Conservation (phyloP, 2,113 vertebrate genomes). For the Hippocampus abdominalis region DNA sequence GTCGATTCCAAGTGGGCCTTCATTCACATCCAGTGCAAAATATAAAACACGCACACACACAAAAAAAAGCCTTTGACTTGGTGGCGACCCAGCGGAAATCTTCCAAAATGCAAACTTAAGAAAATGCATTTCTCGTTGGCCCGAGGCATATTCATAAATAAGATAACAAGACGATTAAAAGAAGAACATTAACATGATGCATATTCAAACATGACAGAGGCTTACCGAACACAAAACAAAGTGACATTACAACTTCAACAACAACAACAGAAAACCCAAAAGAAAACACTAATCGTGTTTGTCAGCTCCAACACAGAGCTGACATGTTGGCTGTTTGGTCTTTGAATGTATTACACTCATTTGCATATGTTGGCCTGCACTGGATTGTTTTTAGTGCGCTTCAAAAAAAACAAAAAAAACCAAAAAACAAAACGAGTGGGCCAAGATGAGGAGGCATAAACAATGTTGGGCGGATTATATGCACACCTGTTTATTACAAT, state of each 20-base stretch:
- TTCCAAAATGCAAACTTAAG: neutral
- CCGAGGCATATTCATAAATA: neutral
- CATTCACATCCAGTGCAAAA: neutral
- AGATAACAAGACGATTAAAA: neutral
- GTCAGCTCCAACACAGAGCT: neutral
- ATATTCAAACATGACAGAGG: neutral
- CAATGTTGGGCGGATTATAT: too few species aligned
- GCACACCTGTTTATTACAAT: too few species aligned
- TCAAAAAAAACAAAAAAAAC: too few species aligned
- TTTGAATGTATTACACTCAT: neutral
- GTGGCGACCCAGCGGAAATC: neutral
- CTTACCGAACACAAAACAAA: neutral
- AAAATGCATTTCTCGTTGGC: neutral
- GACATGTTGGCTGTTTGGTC: neutral
- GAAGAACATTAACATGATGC: neutral
- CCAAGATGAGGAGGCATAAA: too few species aligned
- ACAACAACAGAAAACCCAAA: neutral
- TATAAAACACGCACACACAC: neutral
- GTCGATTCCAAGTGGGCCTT: neutral
- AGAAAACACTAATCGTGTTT: neutral
- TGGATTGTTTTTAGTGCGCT: too few species aligned
- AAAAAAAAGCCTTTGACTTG: neutral
- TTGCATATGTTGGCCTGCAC: neutral
- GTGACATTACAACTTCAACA: too few species aligned
- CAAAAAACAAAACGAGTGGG: too few species aligned